Base-by-base conservation (phyloP, 2,797 vertebrate species). In the Parauchenoglanis punctatus region DNA sequence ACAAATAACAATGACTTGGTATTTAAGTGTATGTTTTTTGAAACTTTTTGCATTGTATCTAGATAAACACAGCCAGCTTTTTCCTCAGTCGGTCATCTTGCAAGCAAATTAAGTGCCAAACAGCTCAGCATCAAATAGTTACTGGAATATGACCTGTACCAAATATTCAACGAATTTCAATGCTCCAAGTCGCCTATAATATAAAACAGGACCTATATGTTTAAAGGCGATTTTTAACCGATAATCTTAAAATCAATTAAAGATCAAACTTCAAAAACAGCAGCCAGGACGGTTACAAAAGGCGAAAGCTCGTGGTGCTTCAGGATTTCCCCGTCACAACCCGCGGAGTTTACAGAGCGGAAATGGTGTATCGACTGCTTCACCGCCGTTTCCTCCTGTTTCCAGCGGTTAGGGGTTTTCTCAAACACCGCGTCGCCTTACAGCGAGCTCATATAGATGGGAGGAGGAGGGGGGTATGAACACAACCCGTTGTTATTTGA, bases 321-420 rank as follows among this genome's bases (percentile, higher is more conserved):
- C 87, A 92, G 92, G 91, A 91, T 90, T 93, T 93, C 92, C 92
- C 92, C 92, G 87, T 85, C 86, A 81, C 87, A 89, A 89, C 88
- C 92, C 91, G 90, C 91, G 92, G 92, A 92, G 90, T 92, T 92
- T 92, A 93, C 92, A 93, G 91, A 91, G 89, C 92, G 92, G 92
- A 93, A 93, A 89, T 92, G 88, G 87, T 91, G 90, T 90, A 88
- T 90, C 88, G 87, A 90, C 89, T 86, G 92, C 91, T 90, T 91
- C 87, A 93, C 92, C 92, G 91, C 90, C 87, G 83, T 91, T 93
- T 93, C 92, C 92, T 92, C 88, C 89, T 91, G 84, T 86, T 89
- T 89, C 84, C 87, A 85, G 89, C 86, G 85, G 89, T 85, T 89
- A 85, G 92, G 92, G 90, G 91, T 89, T 92, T 93, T 92, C 90